Conservation (phyloP, 2,797 vertebrate species). For the Melanotaenia parkinsoni region DNA sequence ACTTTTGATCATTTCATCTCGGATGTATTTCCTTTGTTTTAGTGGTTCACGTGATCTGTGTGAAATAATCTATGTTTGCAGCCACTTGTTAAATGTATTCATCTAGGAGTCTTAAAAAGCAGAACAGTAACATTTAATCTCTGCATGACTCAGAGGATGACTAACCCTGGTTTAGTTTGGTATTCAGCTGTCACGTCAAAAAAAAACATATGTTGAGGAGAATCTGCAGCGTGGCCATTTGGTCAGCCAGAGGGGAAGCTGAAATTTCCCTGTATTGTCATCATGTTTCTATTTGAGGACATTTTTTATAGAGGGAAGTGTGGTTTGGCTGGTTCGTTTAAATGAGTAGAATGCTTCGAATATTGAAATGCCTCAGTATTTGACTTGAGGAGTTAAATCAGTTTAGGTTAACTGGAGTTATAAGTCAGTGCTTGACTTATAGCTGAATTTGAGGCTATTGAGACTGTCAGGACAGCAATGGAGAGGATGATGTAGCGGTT, state of each 20-base stretch:
- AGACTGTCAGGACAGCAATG: neutral
- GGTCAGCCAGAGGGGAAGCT: slow-evolving; percentile 33
- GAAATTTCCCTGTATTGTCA: slow-evolving; percentile 14
- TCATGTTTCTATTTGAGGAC: slow-evolving; percentile 46
- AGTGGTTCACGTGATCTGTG: neutral
- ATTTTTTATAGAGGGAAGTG: neutral
- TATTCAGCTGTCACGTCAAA: slow-evolving; percentile 60
- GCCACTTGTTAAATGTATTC: neutral
- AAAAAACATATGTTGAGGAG: slow-evolving; percentile 24
- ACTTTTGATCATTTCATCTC: no score
- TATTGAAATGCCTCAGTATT: neutral
- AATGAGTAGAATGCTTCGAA: slow-evolving; percentile 11
- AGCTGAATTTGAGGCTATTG: neutral
- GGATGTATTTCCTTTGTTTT: neutral
- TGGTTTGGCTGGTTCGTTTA: no score
- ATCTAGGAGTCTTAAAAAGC: slow-evolving; percentile 5
- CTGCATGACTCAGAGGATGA: slow-evolving; percentile 55
- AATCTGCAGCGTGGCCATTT: slow-evolving; percentile 50
- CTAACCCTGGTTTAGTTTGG: slow-evolving; percentile 27
- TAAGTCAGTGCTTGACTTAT: neutral
- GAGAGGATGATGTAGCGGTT: slow-evolving; percentile 2
- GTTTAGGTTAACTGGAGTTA: neutral
- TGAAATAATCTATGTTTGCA: neutral
- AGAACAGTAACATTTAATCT: neutral
- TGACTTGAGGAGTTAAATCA: neutral